Evolutionary conservation across 2,888 invertebrate genomes (phyloP), one percentile per base, ranked within the genome.

Genomic region (Zele albiditarsus): DNA sequence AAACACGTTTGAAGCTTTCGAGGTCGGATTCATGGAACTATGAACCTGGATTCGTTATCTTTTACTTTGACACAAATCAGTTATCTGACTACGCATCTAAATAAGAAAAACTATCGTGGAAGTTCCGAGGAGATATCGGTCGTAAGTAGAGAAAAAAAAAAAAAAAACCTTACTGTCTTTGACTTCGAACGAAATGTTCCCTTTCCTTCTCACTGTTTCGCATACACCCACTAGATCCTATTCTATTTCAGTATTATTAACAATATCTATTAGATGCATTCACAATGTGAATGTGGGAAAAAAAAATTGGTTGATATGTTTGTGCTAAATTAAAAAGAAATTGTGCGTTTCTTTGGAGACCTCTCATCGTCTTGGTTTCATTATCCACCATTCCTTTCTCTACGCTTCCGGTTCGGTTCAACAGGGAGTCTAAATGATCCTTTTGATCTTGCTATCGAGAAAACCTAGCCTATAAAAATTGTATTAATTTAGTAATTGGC

Each of bases 21-120:
- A 93, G 93, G 94, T 93, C 93, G 94, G 92, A 92, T 94, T 94
- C 93, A 94, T 94, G 96, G 96, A 97, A 97, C 95, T 97, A 97
- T 97, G 97, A 97, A 96, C 96, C 97, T 97, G 94, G 98, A 98
- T 94, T 95, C 97, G 94, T 94, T 97, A 94, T 96, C 96, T 93
- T 96, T 97, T 95, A 96, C 97, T 94, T 95, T 98, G 95, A 96
- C 96, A 94, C 97, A 98, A 95, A 98, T 98, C 93, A 96, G 95
- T 95, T 95, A 95, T 94, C 95, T 97, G 92, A 96, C 98, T 93
- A 94, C 94, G 91, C 96, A 95, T 93, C 94, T 98, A 92, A 96
- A 93, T 91, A 98, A 97, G 94, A 97, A 96, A 93, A 98, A 97
- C 92, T 96, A 94, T 92, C 95, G 96, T 91, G 94, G 96, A 90